phyloP scores from a whole-genome alignment of 2,113 vertebrate genomes.

The Atlantisia rogersi region DNA sequence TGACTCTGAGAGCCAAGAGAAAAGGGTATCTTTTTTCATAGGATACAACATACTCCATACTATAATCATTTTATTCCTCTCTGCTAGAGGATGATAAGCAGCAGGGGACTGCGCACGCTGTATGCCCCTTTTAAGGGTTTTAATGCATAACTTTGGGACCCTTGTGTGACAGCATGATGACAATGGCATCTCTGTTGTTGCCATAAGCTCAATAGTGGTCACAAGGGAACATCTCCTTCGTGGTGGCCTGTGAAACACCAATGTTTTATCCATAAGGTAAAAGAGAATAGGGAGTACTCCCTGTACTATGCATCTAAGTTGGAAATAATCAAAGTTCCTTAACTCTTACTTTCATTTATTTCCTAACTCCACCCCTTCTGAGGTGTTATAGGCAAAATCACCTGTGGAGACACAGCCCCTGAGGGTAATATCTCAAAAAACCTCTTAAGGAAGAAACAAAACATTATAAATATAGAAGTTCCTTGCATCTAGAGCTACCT shows the following conservation, averaged over 20 bases:
- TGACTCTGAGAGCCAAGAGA: neutral
- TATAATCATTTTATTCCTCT: neutral
- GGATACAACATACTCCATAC: neutral
- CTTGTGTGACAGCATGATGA: neutral
- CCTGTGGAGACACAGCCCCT: neutral
- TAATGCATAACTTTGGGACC: neutral
- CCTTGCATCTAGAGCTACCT: neutral
- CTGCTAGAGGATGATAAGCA: neutral
- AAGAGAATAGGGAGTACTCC: fast-evolving
- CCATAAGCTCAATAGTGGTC: neutral
- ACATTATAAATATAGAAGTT: neutral
- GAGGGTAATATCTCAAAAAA: neutral
- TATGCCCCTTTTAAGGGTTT: neutral
- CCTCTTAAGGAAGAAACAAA: neutral
- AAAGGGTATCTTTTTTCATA: neutral
- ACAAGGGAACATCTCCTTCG: neutral
- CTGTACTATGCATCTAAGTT: neutral
- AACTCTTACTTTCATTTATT: neutral
- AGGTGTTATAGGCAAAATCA: neutral
- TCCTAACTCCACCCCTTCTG: neutral
- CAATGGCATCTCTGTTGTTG: neutral
- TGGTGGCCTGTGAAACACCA: neutral
- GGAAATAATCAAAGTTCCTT: neutral
- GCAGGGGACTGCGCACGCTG: neutral
- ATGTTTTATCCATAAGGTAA: neutral